Evolutionary conservation across 2,888 invertebrate species (phyloP).

Genomic region (Drosophila anceps): DNA sequence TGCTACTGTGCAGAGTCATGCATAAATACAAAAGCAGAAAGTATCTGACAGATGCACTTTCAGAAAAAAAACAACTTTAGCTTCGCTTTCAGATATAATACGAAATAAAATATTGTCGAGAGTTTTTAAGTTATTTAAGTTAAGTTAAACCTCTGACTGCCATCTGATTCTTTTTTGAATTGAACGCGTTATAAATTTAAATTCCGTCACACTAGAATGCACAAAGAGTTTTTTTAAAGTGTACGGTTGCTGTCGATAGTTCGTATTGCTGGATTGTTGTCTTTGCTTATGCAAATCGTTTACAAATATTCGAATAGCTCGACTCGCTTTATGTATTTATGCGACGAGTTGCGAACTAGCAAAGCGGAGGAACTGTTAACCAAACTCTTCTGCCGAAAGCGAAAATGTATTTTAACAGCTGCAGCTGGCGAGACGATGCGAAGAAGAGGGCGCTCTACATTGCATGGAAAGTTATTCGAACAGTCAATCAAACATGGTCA

Average conservation of each 20-base stretch:
- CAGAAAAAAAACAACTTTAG: background rate
- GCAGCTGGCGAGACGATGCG: constrained; percentile 6
- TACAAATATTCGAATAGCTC: constrained; percentile 58
- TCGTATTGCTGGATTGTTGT: constrained; percentile 23
- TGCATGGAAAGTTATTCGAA: constrained; percentile 51
- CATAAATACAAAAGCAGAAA: constrained; percentile 54
- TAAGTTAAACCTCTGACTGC: background rate
- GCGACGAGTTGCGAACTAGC: constrained; percentile 30
- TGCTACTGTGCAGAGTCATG: constrained; percentile 38
- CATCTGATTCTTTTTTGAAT: background rate
- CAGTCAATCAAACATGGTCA: constrained; percentile 66
- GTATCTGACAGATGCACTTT: constrained; percentile 44
- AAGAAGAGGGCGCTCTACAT: background rate
- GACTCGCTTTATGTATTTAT: constrained; percentile 70
- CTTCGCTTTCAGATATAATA: background rate
- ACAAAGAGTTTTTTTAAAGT: background rate
- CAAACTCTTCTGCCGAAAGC: constrained; percentile 19
- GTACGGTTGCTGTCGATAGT: constrained; percentile 10
- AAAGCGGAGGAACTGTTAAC: constrained; percentile 1
- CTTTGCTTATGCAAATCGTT: constrained; percentile 65
- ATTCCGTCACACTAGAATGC: background rate
- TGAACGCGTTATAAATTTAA: background rate
- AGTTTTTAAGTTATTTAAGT: background rate
- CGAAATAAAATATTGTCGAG: background rate
- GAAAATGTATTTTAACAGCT: constrained; percentile 8